Evolutionary conservation across 2,888 invertebrate genomes (phyloP).

Genomic region (Agriopis marginaria): DNA sequence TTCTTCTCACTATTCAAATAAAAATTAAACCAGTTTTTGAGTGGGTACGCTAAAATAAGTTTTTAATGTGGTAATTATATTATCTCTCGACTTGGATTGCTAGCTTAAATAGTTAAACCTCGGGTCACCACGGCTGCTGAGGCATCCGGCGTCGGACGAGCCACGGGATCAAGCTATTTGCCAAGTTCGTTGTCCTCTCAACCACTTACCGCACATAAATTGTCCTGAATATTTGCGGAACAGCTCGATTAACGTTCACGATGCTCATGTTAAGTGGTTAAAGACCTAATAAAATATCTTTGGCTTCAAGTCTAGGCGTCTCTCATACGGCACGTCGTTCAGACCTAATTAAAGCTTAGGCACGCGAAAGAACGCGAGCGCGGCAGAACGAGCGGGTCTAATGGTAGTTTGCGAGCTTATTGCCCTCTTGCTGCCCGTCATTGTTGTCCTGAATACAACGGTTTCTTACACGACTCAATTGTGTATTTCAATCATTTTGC

Average conservation of each 20-base stretch:
- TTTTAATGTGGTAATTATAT: too few species aligned
- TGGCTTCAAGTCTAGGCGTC: conserved; percentile 27
- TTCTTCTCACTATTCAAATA: too few species aligned
- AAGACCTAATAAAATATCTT: conserved; percentile 37
- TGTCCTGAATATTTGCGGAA: conserved; percentile 25
- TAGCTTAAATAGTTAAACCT: conserved; percentile 2
- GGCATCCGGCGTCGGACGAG: neutral
- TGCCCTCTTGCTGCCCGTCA: conserved; percentile 49
- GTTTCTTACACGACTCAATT: conserved; percentile 24
- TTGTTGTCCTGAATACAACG: conserved; percentile 21
- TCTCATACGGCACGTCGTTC: conserved; percentile 26
- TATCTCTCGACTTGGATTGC: neutral
- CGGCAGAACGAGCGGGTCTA: conserved; percentile 48
- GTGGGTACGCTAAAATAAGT: too few species aligned
- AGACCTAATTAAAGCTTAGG: conserved; percentile 71
- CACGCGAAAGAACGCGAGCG: conserved; percentile 50
- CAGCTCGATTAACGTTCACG: conserved; percentile 10
- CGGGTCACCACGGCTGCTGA: neutral
- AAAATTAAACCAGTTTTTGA: too few species aligned
- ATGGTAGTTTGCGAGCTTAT: conserved; percentile 47
- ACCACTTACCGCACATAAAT: conserved; percentile 21
- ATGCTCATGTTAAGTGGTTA: conserved; percentile 17
- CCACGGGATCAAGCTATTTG: conserved; percentile 13
- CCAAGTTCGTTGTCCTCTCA: conserved; percentile 12
- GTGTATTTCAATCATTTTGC: conserved; percentile 13